Evolutionary conservation across 2,113 vertebrate genomes (phyloP), one percentile per base, ranked within the genome.

Genomic region (Spea bombifrons): DNA sequence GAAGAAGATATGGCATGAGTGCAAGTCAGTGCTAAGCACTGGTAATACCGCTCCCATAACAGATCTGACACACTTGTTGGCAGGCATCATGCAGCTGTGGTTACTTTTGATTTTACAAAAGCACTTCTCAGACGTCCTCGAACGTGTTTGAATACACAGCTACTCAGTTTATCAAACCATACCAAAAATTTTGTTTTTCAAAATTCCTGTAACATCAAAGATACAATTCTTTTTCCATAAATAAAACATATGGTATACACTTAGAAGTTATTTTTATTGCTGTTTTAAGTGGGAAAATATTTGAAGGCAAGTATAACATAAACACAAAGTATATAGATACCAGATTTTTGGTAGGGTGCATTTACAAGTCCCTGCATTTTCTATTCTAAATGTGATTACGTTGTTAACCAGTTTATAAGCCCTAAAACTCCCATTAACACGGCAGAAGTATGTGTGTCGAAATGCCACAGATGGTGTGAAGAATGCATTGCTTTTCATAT

Each of bases 41-140:
- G 67, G 63, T 63, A 77, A 77, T 63, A 50, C 16, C 30, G 66
- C 65, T 48, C 59, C 67, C 68, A n/a, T 61, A 46, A 43, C 52
- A 70, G 55, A 64, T 70, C 66, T 70, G 45, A 76, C 66, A 77
- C 44, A 17, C 63, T 69, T 7, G 17, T 70, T 77, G 75, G 67
- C 57, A 61, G 75, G 46, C 75, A 71, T 49, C 75, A 77, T 30
- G 67, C 75, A 77, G 55, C 55, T 77, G 75, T 61, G 55, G 67
- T 70, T 70, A 63, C 46, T 69, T 76, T 77, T 77, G 53, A 77
- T 71, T 77, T 71, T 64, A 63, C 75, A 63, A 70, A 77, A 63
- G 67, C 67, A 71, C 55, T 63, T 71, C 67, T 63, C 50, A 71
- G 55, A 70, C 69, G 52, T 61, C 52, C 66, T 77, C 52, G 69